Base-by-base conservation (phyloP, 2,113 vertebrate genomes). In the Erythrocercus mccallii region DNA sequence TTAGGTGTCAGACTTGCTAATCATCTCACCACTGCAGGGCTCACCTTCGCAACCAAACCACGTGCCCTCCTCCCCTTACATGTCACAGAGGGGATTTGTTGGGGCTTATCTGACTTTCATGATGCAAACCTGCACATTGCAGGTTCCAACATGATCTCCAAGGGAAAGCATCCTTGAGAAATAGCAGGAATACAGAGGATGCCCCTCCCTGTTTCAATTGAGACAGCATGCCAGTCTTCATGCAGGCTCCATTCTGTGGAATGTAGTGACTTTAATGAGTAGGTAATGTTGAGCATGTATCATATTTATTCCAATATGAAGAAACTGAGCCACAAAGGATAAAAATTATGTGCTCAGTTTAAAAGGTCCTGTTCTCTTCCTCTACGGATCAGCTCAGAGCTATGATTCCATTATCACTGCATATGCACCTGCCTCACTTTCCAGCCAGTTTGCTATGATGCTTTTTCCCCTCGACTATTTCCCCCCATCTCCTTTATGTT, bases 71-170 rank as follows among this genome's bases (percentile, higher is more conserved):
- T 73, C 35, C 38, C 35, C 54, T 77, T 66, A 68, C 35, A 15
- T 17, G 37, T 15, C 81, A 76, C 81, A 69, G 28, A 14, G 71
- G 50, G 44, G 53, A 91, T 83, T 47, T 77, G 33, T 5, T 54
- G 60, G 71, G 62, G 27, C 35, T 95, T 79, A 91, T 87, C 64
- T 76, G 90, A 89, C 66, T 90, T 91, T 57, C 78, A 70, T 79
- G 69, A 88, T 90, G 81, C 31, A 53, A 76, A 85, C 69, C 47
- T 10, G 12, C 58, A 90, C 70, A 37, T 1, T 47, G 35, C 17
- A 35, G 35, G 66, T 82, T 94, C 45, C 57, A 76, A 18, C 0
- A 5, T 71, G 16, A 78, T 42, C 40, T 78, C 56, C 28, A 68
- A 56, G 31, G 31, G 89, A 94, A 88, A 89, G 71, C 12, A 65